Percentiles rank a stretch among this genome's conserved stretches.
Evolutionary conservation across 2,113 vertebrate genomes (phyloP).

Genomic region (Galbula dea): DNA sequence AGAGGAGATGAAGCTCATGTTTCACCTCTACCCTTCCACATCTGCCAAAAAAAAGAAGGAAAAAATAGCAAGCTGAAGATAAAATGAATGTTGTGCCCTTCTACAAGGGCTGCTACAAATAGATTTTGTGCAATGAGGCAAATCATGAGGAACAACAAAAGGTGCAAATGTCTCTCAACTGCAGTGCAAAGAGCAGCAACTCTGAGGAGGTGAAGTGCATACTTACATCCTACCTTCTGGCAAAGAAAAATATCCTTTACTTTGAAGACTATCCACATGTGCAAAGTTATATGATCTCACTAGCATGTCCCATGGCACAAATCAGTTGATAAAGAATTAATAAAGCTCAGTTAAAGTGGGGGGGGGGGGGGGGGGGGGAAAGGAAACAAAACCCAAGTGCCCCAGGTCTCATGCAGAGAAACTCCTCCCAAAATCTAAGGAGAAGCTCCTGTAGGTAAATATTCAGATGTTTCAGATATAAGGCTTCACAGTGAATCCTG

Average conservation of each 20-base stretch:
- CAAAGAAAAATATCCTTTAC: background rate
- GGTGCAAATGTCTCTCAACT: background rate
- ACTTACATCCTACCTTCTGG: background rate
- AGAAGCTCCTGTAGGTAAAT: background rate
- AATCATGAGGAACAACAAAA: background rate
- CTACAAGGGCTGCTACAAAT: background rate
- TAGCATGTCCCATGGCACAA: background rate
- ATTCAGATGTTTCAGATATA: background rate
- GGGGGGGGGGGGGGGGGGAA: too few relatives aligned
- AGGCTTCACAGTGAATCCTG: background rate
- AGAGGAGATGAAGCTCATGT: background rate
- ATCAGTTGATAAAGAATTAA: background rate
- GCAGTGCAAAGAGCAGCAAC: background rate
- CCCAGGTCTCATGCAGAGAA: background rate
- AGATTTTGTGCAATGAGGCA: background rate
- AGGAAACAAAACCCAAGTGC: background rate
- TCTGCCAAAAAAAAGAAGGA: background rate
- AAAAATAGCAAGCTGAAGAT: background rate
- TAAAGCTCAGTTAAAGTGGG: background rate
- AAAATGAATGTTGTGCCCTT: background rate
- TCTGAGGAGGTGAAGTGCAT: background rate
- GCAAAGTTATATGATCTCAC: background rate
- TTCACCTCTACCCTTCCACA: background rate
- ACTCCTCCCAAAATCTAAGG: background rate
- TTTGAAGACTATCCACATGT: background rate